phyloP scores from a whole-genome alignment of 1,140 invertebrate genomes.

The Sinonovacula constricta region DNA sequence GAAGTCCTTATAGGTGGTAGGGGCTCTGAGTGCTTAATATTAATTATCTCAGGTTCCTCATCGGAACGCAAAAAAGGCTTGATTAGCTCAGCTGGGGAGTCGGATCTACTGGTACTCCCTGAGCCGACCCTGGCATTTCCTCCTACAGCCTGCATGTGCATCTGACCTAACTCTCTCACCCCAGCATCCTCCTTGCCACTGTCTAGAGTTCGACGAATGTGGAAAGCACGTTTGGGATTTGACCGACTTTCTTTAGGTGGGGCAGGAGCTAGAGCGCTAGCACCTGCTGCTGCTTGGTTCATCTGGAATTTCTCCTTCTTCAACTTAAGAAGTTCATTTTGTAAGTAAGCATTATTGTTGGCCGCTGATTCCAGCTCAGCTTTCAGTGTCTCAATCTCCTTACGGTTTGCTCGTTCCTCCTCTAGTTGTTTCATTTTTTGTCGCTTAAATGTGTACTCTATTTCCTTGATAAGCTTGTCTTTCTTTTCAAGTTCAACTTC shows the following conservation, averaged over 20 bases:
- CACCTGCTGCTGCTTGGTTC: not conserved
- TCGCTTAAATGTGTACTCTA: conserved; percentile 54
- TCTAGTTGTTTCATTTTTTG: conserved; percentile 59
- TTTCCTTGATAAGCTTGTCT: conserved; percentile 51
- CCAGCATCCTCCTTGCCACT: conserved; percentile 4
- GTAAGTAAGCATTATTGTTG: conserved; percentile 69
- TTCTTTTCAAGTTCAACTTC: conserved; percentile 50
- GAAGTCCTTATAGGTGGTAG: conserved; percentile 63
- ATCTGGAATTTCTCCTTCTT: conserved; percentile 57
- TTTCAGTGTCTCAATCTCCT: conserved; percentile 57
- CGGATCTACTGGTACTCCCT: conserved; percentile 59
- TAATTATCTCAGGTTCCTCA: conserved; percentile 38
- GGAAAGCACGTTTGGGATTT: conserved; percentile 45
- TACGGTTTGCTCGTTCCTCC: conserved; percentile 53
- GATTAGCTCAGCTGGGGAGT: conserved; percentile 60
- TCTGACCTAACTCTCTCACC: not conserved
- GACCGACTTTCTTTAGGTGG: conserved; percentile 49
- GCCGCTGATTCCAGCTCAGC: conserved; percentile 69
- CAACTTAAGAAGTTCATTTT: conserved; percentile 67
- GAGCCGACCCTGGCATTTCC: conserved; percentile 11
- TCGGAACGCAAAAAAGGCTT: conserved; percentile 57
- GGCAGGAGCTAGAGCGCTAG: conserved; percentile 24
- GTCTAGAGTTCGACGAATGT: conserved; percentile 50
- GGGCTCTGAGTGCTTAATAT: conserved; percentile 53
- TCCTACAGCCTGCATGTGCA: not conserved